These are phyloP conservation scores for Penelope pileata DNA, from an alignment of 2,113 vertebrate species.

Conservation along the genomic window DNA sequence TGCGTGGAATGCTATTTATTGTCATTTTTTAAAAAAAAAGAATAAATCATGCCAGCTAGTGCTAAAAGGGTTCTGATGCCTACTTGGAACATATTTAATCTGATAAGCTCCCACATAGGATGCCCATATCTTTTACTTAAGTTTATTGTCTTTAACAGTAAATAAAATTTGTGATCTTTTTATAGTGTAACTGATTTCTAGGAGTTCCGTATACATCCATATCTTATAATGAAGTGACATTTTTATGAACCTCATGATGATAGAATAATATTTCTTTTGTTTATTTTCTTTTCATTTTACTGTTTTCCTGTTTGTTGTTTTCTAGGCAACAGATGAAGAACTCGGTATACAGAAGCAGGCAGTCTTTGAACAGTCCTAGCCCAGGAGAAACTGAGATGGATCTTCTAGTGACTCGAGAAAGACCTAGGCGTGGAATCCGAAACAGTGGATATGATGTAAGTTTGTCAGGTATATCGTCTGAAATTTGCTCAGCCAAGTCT, in stretches of 20 bases:
- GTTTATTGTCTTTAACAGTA: not conserved
- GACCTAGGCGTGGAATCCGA: constrained; percentile 92
- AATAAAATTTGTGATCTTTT: not conserved
- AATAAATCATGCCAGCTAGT: not conserved
- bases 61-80: not conserved
- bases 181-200: not conserved
- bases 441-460: constrained; percentile 98
- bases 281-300: not conserved
- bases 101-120: not conserved
- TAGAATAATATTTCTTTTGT: not conserved
- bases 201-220: not conserved
- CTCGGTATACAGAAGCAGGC: constrained; percentile 91
- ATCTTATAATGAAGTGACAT: not conserved
- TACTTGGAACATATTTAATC: not conserved
- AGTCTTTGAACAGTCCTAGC: constrained; percentile 96
- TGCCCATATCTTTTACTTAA: fast-evolving
- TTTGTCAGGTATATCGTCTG: not conserved
- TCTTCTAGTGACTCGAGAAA: constrained; percentile 94
- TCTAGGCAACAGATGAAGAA: constrained; percentile 89
- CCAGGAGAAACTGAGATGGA: constrained; percentile 98
- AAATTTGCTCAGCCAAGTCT: not conserved
- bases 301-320: constrained; percentile 30
- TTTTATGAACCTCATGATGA: not conserved
- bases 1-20: not conserved
- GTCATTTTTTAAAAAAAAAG: too few relatives aligned